Base-by-base conservation (phyloP, 2,113 vertebrate genomes). In the Sisor rabdophorus region DNA sequence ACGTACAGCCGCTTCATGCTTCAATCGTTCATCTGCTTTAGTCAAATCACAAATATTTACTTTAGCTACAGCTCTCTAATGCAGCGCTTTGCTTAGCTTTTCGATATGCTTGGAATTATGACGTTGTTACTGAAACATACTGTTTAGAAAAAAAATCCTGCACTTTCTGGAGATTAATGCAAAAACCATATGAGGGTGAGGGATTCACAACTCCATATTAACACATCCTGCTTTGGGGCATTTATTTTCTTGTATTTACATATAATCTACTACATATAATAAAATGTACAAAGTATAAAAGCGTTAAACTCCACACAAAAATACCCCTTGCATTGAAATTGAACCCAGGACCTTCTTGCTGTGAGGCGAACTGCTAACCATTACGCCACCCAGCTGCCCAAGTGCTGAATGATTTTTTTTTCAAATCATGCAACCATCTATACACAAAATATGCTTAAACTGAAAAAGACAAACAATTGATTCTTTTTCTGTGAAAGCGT, bases 1-100 rank as follows among this genome's bases (percentile, higher is more conserved):
- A 99, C 65, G 16, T 93, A 98, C 0, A 99, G 87, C 0, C 97
- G 94, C 78, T 83, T 94, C 75, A 87, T 86, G 60, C 60, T 75
- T 58, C 3, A 22, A 40, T 4, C 32, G 11, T 20, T 54, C 60
- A 58, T 60, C 19, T 77, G 65, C 26, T 50, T 16, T 17, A 28
- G 30, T 67, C 11, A 53, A 47, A 54, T 54, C 16, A 12, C n/a
- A 20, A 12, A 24, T 5, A 32, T 17, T n/a, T n/a, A 32, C 20
- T 36, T 63, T 17, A 52, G 32, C 47, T 20, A 19, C 16, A 32
- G 22, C 0, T 7, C 11, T 20, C 60, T 11, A 36, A 6, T 36
- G 32, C 10, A 20, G 15, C 36, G 13, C 7, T 0, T 2, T n/a
- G 22, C 13, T 65, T 15, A 48, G 12, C 32, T 4, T 67, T 20